Percentiles rank a stretch among this genome's conserved stretches.
These are phyloP conservation scores for Xiphorhynchus elegans DNA, from an alignment of 2,113 vertebrate genomes.

Conservation along the genomic window DNA sequence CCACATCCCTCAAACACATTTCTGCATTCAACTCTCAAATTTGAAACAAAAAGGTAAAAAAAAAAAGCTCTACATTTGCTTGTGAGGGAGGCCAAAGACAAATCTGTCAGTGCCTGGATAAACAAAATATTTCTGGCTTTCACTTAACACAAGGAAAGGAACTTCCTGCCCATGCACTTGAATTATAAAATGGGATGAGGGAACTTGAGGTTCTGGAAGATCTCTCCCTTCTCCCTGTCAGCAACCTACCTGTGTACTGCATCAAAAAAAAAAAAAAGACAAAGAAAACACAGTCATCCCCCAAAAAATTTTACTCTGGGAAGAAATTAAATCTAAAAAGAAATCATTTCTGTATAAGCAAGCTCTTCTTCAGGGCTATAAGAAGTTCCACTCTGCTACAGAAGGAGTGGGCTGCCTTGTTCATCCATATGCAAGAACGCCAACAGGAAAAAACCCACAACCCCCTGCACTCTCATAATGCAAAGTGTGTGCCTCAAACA, in stretches of 20 bases:
- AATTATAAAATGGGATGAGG: background rate
- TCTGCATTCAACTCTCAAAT: background rate
- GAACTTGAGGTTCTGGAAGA: background rate
- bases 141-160: slow-evolving; percentile 52
- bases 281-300: background rate
- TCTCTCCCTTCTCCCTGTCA: slow-evolving; percentile 24
- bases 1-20: background rate
- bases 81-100: slow-evolving; percentile 30
- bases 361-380: slow-evolving; percentile 21
- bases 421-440: slow-evolving; percentile 6
- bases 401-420: slow-evolving; percentile 34
- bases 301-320: slow-evolving; percentile 38
- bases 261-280: slow-evolving; percentile 12
- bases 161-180: slow-evolving; percentile 34
- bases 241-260: slow-evolving; percentile 77
- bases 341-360: slow-evolving; percentile 13
- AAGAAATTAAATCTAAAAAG: slow-evolving; percentile 31
- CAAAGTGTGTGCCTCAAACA: background rate
- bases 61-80: background rate
- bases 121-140: slow-evolving; percentile 43
- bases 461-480: background rate
- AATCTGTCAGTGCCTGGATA: slow-evolving; percentile 29
- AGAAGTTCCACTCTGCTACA: slow-evolving; percentile 28
- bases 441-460: background rate
- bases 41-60: background rate